Percentiles rank a stretch among this genome's conserved stretches.
These are phyloP conservation scores for Diachrysia chrysitis DNA, from an alignment of 2,888 invertebrate genomes.

Conservation along the genomic window DNA sequence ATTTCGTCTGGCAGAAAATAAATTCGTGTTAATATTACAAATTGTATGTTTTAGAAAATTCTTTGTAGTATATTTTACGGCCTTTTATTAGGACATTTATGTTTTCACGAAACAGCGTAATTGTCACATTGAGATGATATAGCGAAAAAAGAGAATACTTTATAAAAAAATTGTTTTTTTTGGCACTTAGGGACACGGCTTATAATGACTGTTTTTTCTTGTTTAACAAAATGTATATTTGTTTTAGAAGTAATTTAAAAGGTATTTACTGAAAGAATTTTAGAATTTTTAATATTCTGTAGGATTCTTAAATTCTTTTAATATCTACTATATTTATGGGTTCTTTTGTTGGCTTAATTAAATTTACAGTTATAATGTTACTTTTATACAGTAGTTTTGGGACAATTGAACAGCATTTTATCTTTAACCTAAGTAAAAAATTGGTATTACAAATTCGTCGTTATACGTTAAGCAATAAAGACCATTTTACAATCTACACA, in stretches of 20 bases:
- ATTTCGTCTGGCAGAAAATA: conserved; percentile 1
- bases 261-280: not conserved
- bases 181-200: conserved; percentile 16
- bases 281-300: not conserved
- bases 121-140: conserved; percentile 44
- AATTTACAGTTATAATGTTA: not conserved
- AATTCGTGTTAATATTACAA: conserved; percentile 11
- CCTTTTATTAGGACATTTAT: conserved; percentile 39
- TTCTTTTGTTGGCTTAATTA: not conserved
- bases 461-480: conserved; percentile 9
- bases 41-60: conserved; percentile 23
- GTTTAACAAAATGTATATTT: not conserved
- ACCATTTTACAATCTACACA: conserved; percentile 70
- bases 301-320: not conserved
- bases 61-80: conserved; percentile 26
- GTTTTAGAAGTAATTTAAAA: not conserved
- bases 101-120: conserved; percentile 33
- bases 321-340: not conserved
- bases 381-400: not conserved
- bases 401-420: conserved; percentile 31
- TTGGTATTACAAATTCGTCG: not conserved
- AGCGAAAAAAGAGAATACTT: conserved; percentile 19
- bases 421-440: not conserved
- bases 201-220: conserved; percentile 10
- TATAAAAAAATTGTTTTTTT: conserved; percentile 12